Base-by-base conservation (phyloP, 2,888 invertebrate species). In the Nowickia ferox region DNA sequence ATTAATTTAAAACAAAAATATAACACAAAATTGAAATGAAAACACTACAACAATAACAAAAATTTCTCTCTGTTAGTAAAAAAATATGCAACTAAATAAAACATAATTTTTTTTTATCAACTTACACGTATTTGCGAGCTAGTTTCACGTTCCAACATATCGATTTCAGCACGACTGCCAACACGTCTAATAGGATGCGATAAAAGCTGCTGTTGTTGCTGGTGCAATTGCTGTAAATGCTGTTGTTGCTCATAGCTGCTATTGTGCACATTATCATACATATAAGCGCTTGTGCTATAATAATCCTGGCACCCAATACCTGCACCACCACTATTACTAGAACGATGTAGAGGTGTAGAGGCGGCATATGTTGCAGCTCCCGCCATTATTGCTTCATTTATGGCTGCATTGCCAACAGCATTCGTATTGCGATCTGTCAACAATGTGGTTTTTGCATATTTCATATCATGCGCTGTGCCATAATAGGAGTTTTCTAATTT, bases 71-170 rank as follows among this genome's bases (percentile, higher is more conserved):
- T 53, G 2, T 53, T 53, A 53, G 13, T 30, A 30, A 63, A 63
- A 57, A 77, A 11, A 59, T 51, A 80, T 40, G 65, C 38, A 74
- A 74, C 48, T 77, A 22, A 38, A 61, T 68, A 77, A 83, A 80
- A 30, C 19, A 38, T 61, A 15, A 2, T 42, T 55, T 40, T 48
- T 48, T 53, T 42, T 68, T 10, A 53, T 40, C 57, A 75, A 90
- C 92, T 91, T 88, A 93, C 93, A 90, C 92, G 89, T 83, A 93
- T 93, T 87, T 92, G 92, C 13, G 90, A 88, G 88, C 92, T 92
- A 3, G 92, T 92, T 88, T 93, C 93, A 74, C 92, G 91, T 87
- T 93, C 93, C 66, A 93, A 85, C 87, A 92, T 90, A 89, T 93
- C 93, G 81, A 93, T 92, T 90, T 93, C 93, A 68, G 91, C 92